Evolutionary conservation across 1,140 invertebrate species (phyloP), one percentile per base, ranked within the genome.

Genomic region (Thrips palmi): DNA sequence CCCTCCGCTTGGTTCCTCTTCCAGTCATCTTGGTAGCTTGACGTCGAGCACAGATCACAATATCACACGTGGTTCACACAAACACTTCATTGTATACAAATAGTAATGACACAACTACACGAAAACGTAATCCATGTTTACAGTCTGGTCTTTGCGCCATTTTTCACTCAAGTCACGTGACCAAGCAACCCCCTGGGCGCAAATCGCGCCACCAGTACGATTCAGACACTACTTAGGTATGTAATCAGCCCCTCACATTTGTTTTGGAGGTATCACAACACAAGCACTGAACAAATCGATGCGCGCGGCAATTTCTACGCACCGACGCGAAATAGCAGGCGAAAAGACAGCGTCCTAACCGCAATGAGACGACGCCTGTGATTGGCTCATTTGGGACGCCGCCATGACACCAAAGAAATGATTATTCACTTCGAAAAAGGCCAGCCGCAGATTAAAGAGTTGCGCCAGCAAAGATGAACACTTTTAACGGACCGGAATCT

Each of bases 1-100:
- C 84, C 60, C 81, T 67, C 59, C 84, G 74, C 59, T 87, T 86
- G 45, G 72, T 69, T 47, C 82, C 80, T 61, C 84, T 72, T 47
- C 78, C 74, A 49, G 78, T 77, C 81, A 86, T 86, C 56, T 51
- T 70, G 52, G 31, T 37, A 25, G 43, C 43, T 47, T 48, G 47
- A 52, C 58, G 48, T 56, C 56, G 55, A 52, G 54, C 48, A 53
- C 43, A 47, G 46, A 36, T 44, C 24, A 41, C 42, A 44, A 52
- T 29, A 31, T 48, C 55, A 52, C 54, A 62, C 56, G 54, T 57
- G 57, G 53, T 50, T 44, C 52, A 59, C 56, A 56, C 56, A 60
- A 62, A 60, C 58, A 60, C 57, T 56, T 57, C 51, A 51, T 63
- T 67, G 65, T 70, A 65, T 68, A 70, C 66, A 69, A 69, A 68